phyloP scores from a whole-genome alignment of 2,888 invertebrate species.

The Agrotis clavis region DNA sequence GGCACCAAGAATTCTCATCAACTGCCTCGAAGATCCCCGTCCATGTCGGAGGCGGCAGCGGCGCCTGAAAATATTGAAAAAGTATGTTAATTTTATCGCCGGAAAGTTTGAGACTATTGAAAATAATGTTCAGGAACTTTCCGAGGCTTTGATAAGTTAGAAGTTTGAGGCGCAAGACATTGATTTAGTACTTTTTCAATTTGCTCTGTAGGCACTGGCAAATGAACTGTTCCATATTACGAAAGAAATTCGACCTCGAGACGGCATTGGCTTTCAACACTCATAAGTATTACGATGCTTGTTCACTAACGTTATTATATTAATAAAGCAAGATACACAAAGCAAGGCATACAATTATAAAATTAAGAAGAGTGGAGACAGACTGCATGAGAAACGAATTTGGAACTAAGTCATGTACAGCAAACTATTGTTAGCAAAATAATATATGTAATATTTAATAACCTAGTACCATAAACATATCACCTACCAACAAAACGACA shows the following conservation, averaged over 20 bases:
- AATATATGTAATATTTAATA: conserved; percentile 3
- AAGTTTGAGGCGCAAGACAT: conserved; percentile 44
- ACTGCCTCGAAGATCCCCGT: conserved; percentile 83
- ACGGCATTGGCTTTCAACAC: conserved; percentile 21
- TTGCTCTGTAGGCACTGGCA: conserved; percentile 32
- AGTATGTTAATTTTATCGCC: conserved; percentile 44
- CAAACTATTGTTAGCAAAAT: background rate
- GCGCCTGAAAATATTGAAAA: conserved; percentile 79
- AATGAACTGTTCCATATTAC: conserved; percentile 33
- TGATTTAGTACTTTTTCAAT: conserved; percentile 59
- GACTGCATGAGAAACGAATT: background rate
- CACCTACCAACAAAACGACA: conserved; percentile 23
- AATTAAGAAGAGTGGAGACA: background rate
- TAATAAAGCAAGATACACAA: background rate
- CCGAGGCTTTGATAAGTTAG: conserved; percentile 54
- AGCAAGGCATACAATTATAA: background rate
- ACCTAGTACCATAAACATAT: background rate
- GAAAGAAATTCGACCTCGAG: conserved; percentile 29
- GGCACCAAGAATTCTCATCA: conserved; percentile 84
- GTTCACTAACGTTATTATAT: background rate
- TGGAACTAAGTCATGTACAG: background rate
- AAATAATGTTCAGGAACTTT: conserved; percentile 52
- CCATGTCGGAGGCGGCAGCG: conserved; percentile 84
- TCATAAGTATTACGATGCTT: background rate
- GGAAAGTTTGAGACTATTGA: conserved; percentile 50